Percentiles rank a stretch among this genome's conserved stretches.
phyloP scores from a whole-genome alignment of 2,113 vertebrate genomes.

The Strix aluco region DNA sequence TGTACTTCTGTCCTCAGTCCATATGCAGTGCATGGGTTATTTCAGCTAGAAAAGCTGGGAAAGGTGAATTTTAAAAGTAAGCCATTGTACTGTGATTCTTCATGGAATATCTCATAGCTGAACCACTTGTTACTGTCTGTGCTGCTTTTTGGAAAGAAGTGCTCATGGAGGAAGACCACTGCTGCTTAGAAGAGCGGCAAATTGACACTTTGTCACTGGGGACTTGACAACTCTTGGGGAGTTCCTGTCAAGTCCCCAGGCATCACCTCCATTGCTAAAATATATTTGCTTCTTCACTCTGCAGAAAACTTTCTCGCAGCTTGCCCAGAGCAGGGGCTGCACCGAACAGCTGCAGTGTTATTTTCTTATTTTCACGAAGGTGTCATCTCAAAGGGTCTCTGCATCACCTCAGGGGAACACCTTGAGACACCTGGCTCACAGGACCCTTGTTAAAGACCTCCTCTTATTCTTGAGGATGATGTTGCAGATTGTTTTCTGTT shows the following conservation, averaged over 20 bases:
- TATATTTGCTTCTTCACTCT: neutral
- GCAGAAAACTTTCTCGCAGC: neutral
- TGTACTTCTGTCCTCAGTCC: neutral
- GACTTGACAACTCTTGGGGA: neutral
- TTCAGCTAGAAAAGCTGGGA: neutral
- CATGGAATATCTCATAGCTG: neutral
- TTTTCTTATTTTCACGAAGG: neutral
- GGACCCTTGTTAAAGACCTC: neutral
- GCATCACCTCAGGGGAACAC: neutral
- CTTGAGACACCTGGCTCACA: neutral
- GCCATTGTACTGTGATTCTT: neutral
- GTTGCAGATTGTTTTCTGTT: neutral
- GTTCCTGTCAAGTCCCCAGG: neutral
- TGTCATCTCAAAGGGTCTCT: neutral
- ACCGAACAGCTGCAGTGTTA: neutral
- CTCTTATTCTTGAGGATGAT: neutral
- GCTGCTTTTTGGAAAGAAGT: neutral
- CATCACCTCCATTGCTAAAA: neutral
- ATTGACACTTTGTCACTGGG: neutral
- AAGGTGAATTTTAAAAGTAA: neutral
- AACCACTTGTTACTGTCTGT: neutral
- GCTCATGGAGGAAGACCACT: neutral
- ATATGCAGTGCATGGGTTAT: fast-evolving
- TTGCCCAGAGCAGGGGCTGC: neutral
- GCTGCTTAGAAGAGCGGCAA: neutral